Conservation (phyloP, 2,113 vertebrate genomes). For the Trochalopteron elliotii region DNA sequence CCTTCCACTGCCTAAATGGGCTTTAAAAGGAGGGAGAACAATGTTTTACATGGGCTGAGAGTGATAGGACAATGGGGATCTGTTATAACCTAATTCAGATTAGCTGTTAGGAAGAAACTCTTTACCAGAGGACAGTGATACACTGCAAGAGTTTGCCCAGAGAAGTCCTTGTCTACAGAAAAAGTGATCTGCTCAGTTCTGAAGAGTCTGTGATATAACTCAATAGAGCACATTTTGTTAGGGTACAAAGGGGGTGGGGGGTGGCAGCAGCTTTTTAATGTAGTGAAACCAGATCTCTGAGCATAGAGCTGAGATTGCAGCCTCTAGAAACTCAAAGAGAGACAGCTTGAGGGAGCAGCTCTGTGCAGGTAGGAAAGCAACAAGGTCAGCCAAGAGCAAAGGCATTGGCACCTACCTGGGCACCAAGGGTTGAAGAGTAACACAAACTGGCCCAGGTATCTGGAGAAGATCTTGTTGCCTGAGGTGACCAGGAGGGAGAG, state of each 20-base stretch:
- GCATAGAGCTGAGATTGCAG: neutral
- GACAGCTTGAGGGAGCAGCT: neutral
- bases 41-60: neutral
- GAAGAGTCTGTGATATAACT: neutral
- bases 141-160: neutral
- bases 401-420: constrained; percentile 74
- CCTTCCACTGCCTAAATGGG: neutral
- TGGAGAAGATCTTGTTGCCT: constrained; percentile 46
- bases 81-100: neutral
- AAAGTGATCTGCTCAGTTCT: neutral
- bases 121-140: neutral
- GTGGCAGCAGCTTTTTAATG: neutral
- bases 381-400: neutral
- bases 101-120: neutral
- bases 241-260: accelerated
- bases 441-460: constrained; percentile 76
- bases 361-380: neutral
- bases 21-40: neutral
- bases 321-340: neutral
- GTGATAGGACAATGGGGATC: neutral
- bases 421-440: constrained; percentile 95
- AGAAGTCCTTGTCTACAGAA: neutral
- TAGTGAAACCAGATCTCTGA: neutral
- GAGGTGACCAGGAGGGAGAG: constrained; percentile 74
- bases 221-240: neutral